Percentiles rank a stretch among this genome's conserved stretches.
phyloP scores from a whole-genome alignment of 1,140 invertebrate species.

The Drosophila teissieri region DNA sequence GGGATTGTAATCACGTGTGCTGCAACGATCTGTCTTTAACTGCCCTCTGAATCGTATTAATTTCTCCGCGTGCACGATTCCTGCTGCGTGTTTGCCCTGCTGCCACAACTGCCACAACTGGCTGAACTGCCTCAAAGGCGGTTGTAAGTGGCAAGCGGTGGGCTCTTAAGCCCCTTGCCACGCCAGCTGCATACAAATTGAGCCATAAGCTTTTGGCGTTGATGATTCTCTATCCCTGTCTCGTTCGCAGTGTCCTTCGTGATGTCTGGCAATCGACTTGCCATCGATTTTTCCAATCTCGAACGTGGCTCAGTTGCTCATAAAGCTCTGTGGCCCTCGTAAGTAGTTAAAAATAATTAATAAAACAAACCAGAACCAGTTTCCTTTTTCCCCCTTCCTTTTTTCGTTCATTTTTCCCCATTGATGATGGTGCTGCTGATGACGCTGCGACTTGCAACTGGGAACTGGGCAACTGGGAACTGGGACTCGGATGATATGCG shows the following conservation, averaged over 20 bases:
- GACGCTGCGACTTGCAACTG: slow-evolving; percentile 13
- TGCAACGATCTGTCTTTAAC: slow-evolving; percentile 1
- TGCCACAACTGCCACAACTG: neutral
- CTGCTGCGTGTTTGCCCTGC: slow-evolving; percentile 26
- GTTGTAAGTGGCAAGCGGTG: slow-evolving; percentile 34
- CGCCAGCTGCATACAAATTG: slow-evolving; percentile 78
- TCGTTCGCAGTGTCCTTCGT: slow-evolving; percentile 27
- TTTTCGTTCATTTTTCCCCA: neutral
- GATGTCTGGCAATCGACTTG: slow-evolving; percentile 53
- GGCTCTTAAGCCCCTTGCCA: slow-evolving; percentile 66
- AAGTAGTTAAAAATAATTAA: slow-evolving; percentile 77
- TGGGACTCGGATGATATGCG: neutral
- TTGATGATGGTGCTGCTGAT: slow-evolving; percentile 39
- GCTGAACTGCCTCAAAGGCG: slow-evolving; percentile 4
- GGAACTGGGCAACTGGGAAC: neutral
- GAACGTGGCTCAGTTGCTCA: slow-evolving; percentile 36
- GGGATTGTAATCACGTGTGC: slow-evolving; percentile 3
- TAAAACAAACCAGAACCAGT: slow-evolving; percentile 74
- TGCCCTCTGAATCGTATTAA: slow-evolving; percentile 17
- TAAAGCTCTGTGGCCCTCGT: slow-evolving; percentile 27
- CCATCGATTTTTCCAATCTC: slow-evolving; percentile 59
- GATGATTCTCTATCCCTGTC: slow-evolving; percentile 32
- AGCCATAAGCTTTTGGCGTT: slow-evolving; percentile 72
- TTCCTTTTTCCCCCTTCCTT: slow-evolving; percentile 34
- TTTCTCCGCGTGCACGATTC: slow-evolving; percentile 33